Evolutionary conservation across 2,113 vertebrate genomes (phyloP).

Genomic region (Connochaetes taurinus): DNA sequence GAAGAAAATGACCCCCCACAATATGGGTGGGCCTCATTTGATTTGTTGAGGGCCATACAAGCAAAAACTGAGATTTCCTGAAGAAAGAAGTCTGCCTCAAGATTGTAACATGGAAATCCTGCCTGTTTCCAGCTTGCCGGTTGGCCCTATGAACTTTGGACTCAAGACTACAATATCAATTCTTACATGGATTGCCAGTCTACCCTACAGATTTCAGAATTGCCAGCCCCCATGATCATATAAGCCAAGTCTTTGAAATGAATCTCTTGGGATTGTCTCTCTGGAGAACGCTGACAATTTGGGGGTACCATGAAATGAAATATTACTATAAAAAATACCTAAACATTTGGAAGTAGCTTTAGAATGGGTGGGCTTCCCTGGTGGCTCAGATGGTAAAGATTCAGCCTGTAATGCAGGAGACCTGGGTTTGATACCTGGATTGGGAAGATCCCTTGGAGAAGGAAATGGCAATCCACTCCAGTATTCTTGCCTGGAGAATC

Average conservation of each 20-base stretch:
- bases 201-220: background rate
- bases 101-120: background rate
- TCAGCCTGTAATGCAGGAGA: background rate
- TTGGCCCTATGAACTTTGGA: background rate
- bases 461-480: background rate
- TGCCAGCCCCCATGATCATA: background rate
- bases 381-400: background rate
- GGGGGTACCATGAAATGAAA: background rate
- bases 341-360: background rate
- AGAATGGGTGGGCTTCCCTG: background rate
- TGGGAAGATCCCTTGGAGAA: background rate
- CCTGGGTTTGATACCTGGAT: background rate
- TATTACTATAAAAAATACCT: background rate
- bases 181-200: background rate
- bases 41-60: background rate
- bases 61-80: background rate
- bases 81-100: background rate
- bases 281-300: background rate
- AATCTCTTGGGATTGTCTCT: background rate
- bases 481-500: background rate
- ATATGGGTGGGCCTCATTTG: background rate
- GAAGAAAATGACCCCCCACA: background rate
- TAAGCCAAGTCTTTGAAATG: background rate
- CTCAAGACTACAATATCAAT: background rate
- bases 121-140: background rate